Percentiles rank a stretch among this genome's conserved stretches.
Evolutionary conservation across 1,140 invertebrate species (phyloP).

Genomic region (Polypedilum vanderplanki): DNA sequence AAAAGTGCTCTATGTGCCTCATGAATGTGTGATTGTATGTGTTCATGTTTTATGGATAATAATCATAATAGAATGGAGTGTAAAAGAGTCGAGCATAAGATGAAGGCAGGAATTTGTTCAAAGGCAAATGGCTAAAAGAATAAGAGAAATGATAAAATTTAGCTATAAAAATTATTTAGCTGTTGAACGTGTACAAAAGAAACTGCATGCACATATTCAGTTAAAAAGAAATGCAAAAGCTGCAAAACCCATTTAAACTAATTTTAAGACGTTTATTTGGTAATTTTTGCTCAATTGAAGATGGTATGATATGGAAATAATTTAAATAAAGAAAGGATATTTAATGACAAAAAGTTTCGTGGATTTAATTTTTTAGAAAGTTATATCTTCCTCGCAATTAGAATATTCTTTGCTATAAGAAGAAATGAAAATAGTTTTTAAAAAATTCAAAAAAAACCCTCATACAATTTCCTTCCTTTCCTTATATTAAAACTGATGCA

Average conservation of each 20-base stretch:
- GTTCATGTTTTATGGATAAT: not conserved
- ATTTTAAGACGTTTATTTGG: not conserved
- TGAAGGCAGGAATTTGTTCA: slow-evolving; percentile 16
- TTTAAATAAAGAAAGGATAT: not conserved
- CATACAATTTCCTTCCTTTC: too few relatives aligned
- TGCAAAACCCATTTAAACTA: not conserved
- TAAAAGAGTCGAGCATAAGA: not conserved
- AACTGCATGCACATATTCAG: not conserved
- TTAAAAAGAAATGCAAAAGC: not conserved
- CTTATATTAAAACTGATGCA: too few relatives aligned
- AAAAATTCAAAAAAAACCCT: too few relatives aligned
- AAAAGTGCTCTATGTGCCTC: not conserved
- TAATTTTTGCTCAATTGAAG: not conserved
- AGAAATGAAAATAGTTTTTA: too few relatives aligned
- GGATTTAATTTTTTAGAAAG: not conserved
- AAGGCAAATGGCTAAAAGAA: not conserved
- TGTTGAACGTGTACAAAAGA: not conserved
- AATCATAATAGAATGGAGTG: not conserved
- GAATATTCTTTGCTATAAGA: too few relatives aligned
- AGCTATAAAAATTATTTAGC: slow-evolving; percentile 24
- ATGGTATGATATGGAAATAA: not conserved
- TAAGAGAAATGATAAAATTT: not conserved
- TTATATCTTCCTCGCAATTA: too few relatives aligned
- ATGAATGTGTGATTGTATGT: not conserved
- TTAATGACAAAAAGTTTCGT: too few relatives aligned